Conservation (phyloP, 2,113 vertebrate genomes). For the Peromyscus maniculatus region DNA sequence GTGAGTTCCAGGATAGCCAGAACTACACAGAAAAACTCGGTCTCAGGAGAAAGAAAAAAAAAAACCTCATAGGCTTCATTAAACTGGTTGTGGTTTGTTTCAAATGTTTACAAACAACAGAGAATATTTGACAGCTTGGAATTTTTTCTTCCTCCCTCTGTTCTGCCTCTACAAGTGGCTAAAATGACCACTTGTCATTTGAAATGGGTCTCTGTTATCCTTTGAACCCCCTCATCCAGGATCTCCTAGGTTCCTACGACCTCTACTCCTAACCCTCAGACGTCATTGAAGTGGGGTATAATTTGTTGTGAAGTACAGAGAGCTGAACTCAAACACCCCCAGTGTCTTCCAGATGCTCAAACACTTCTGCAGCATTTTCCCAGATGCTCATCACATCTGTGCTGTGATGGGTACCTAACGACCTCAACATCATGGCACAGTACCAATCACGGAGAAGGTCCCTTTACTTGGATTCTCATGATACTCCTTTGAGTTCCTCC, state of each 20-base stretch:
- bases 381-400: background rate
- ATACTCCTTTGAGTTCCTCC: background rate
- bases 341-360: background rate
- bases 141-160: background rate
- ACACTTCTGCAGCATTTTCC: background rate
- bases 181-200: background rate
- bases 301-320: background rate
- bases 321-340: background rate
- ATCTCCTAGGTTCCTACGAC: background rate
- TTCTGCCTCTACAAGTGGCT: background rate
- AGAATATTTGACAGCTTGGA: slow-evolving; percentile 53
- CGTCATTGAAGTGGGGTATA: background rate
- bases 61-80: background rate
- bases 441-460: background rate
- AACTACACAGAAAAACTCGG: too few species aligned
- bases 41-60: too few species aligned
- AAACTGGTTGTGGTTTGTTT: background rate
- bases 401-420: background rate
- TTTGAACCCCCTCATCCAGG: background rate
- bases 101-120: slow-evolving; percentile 56
- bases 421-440: background rate
- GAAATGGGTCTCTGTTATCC: background rate
- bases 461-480: background rate
- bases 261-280: background rate
- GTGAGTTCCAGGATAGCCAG: background rate